Evolutionary conservation across 2,888 invertebrate genomes (phyloP).

Genomic region (Dryobotodes eremita): DNA sequence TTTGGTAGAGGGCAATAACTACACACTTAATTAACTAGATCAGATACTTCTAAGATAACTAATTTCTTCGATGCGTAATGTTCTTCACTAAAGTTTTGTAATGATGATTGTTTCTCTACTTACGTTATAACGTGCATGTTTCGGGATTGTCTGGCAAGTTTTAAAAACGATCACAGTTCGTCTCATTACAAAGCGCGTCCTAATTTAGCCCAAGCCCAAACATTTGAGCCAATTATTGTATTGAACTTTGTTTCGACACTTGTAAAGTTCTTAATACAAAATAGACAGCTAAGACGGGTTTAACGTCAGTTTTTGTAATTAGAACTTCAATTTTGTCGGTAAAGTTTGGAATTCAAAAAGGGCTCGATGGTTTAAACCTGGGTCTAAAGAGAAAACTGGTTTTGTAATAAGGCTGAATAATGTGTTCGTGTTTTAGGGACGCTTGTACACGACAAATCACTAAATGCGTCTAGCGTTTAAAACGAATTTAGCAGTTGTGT

Average conservation of each 20-base stretch:
- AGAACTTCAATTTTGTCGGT: neutral
- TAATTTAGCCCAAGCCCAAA: no score
- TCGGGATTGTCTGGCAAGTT: neutral
- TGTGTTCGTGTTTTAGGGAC: neutral
- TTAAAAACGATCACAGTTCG: neutral
- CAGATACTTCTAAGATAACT: neutral
- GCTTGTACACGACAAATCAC: neutral
- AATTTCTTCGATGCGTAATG: conserved; percentile 5
- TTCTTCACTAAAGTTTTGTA: conserved; percentile 20
- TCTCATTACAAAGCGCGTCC: neutral
- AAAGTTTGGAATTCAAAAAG: neutral
- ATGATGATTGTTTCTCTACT: conserved; percentile 10
- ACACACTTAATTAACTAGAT: conserved; percentile 26
- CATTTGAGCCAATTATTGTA: no score
- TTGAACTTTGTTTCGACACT: no score
- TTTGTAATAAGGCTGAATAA: neutral
- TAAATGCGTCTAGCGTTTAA: neutral
- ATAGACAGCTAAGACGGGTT: neutral
- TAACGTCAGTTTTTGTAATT: neutral
- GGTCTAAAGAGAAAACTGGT: neutral
- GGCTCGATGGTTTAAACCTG: neutral
- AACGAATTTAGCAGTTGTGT: neutral
- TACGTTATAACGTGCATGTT: neutral
- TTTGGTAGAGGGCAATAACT: conserved; percentile 16
- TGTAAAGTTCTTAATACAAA: no score